Percentiles rank a stretch among this genome's conserved stretches.
phyloP scores from a whole-genome alignment of 1,140 invertebrate species.

The Pogonomyrmex californicus region DNA sequence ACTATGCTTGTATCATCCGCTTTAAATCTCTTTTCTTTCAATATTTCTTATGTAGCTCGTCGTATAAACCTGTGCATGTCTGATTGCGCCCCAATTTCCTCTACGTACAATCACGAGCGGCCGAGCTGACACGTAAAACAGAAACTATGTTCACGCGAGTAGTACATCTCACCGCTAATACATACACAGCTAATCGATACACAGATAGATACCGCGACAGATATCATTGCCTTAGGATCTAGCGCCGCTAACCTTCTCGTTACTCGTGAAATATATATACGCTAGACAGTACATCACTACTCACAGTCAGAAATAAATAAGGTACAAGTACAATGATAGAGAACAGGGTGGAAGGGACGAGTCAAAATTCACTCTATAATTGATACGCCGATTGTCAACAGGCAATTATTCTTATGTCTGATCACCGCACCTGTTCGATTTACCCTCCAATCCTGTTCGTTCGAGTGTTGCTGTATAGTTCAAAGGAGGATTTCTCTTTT shows the following conservation, averaged over 20 bases:
- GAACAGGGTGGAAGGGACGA: not conserved
- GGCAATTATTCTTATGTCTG: conserved; percentile 31
- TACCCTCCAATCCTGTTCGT: not conserved
- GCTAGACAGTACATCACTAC: conserved; percentile 54
- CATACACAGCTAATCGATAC: conserved; percentile 61
- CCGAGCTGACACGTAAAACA: conserved; percentile 59
- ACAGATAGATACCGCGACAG: conserved; percentile 61
- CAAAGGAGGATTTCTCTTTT: conserved; percentile 23
- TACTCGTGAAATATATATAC: conserved; percentile 51
- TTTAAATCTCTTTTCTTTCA: conserved; percentile 27
- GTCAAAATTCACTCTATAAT: conserved; percentile 26
- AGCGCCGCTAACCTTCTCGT: conserved; percentile 57
- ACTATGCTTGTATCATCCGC: not conserved
- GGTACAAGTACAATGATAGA: conserved; percentile 18
- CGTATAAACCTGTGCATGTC: conserved; percentile 7
- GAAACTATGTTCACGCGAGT: conserved; percentile 47
- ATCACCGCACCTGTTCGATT: not conserved
- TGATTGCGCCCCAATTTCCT: conserved; percentile 37
- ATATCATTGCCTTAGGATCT: conserved; percentile 60
- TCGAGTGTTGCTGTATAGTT: not conserved
- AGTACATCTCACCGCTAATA: conserved; percentile 55
- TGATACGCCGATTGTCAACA: conserved; percentile 17
- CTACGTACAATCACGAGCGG: conserved; percentile 54
- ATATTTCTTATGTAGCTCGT: not conserved
- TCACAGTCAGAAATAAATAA: conserved; percentile 47